phyloP scores from a whole-genome alignment of 1,140 invertebrate species.

The Reticulitermes speratus region DNA sequence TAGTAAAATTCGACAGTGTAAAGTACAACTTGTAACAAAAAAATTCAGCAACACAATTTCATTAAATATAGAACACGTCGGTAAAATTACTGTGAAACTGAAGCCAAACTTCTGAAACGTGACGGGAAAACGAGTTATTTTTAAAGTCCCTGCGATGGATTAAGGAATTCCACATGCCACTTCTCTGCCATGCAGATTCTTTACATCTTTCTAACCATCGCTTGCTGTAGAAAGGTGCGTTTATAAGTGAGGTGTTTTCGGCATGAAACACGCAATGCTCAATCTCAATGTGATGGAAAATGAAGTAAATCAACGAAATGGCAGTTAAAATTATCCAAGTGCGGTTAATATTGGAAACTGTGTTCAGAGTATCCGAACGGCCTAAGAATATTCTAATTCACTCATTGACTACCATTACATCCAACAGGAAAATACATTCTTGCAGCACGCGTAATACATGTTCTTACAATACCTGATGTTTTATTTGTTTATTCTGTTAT shows the following conservation, averaged over 20 bases:
- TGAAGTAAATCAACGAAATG: background rate
- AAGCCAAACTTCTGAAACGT: background rate
- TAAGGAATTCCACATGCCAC: background rate
- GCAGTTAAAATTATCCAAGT: background rate
- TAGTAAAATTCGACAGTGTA: too few relatives aligned
- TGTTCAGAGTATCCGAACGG: background rate
- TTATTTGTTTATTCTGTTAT: too few relatives aligned
- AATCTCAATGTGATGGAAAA: background rate
- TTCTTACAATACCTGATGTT: too few relatives aligned
- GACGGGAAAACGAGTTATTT: slow-evolving; percentile 1
- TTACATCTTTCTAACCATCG: background rate
- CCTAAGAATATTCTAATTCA: background rate
- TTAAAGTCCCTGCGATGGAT: background rate
- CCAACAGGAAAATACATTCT: too few relatives aligned
- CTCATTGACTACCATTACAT: too few relatives aligned
- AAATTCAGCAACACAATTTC: background rate
- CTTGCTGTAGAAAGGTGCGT: background rate
- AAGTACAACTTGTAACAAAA: too few relatives aligned
- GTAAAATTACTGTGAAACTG: background rate
- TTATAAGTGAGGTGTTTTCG: background rate
- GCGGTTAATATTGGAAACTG: background rate
- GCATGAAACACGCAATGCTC: background rate
- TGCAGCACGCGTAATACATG: too few relatives aligned
- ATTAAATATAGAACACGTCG: background rate
- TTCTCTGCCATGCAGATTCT: background rate